Evolutionary conservation across 2,888 invertebrate genomes (phyloP).

Genomic region (Trachelus iudaicus): DNA sequence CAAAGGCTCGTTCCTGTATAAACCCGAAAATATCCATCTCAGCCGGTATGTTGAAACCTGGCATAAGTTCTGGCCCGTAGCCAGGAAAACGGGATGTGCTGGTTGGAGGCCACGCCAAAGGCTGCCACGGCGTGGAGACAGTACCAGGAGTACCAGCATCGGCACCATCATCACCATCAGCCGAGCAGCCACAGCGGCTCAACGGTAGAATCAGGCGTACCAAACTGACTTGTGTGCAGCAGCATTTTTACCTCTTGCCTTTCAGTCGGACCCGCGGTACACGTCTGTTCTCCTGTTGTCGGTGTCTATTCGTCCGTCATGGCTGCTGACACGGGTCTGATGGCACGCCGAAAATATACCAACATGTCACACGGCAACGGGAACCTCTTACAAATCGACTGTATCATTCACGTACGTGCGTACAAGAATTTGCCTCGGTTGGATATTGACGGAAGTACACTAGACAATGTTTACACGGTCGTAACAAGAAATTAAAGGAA

Average conservation of each 20-base stretch:
- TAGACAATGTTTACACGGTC: background rate
- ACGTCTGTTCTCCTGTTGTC: background rate
- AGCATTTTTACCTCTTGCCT: background rate
- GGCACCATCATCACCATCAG: background rate
- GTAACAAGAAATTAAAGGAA: background rate
- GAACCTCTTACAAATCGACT: background rate
- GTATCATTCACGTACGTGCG: background rate
- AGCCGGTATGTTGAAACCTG: conserved; percentile 62
- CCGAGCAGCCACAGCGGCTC: background rate
- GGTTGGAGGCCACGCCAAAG: background rate
- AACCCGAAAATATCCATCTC: conserved; percentile 64
- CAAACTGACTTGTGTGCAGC: background rate
- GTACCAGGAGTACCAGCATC: background rate
- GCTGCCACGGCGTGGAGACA: background rate
- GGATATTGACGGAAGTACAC: background rate
- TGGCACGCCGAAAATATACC: conserved; percentile 16
- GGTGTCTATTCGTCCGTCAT: conserved; percentile 4
- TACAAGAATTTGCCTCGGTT: background rate
- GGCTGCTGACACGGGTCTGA: conserved; percentile 17
- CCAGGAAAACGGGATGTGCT: conserved; percentile 39
- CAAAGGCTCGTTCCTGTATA: conserved; percentile 19
- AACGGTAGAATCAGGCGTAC: background rate
- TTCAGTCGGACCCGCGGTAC: background rate
- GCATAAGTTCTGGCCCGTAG: conserved; percentile 61
- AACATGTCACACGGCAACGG: background rate